Evolutionary conservation across 2,797 vertebrate species (phyloP).

Genomic region (Dipus sagitta): DNA sequence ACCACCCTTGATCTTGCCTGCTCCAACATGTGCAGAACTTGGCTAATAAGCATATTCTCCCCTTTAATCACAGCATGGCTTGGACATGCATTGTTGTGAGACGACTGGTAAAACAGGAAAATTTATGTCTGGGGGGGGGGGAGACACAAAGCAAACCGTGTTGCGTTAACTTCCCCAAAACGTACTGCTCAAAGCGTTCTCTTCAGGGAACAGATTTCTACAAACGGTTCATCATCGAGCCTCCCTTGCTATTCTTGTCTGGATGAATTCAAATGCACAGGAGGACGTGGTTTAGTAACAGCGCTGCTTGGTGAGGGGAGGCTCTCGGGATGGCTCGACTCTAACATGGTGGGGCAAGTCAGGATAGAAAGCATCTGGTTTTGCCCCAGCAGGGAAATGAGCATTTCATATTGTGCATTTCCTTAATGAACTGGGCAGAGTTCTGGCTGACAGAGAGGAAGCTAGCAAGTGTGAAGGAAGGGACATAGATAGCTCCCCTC

Average conservation of each 20-base stretch:
- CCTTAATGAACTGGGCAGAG: background rate
- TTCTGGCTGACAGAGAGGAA: background rate
- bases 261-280: background rate
- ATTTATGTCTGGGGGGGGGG: slow-evolving; percentile 33
- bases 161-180: background rate
- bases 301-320: background rate
- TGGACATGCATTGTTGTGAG: slow-evolving; percentile 65
- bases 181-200: background rate
- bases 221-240: background rate
- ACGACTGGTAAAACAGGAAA: slow-evolving; percentile 65
- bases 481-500: accelerated
- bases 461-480: background rate
- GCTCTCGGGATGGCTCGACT: background rate
- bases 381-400: background rate
- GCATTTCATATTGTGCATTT: background rate
- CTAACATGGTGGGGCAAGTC: background rate
- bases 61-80: slow-evolving; percentile 74
- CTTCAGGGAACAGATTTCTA: background rate
- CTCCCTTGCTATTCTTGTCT: background rate
- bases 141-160: accelerated
- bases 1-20: slow-evolving; percentile 57
- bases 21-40: slow-evolving; percentile 66
- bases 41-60: slow-evolving; percentile 68
- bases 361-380: background rate
- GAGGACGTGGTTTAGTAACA: background rate